phyloP scores from a whole-genome alignment of 2,797 vertebrate genomes.

The Harpagifer antarcticus region DNA sequence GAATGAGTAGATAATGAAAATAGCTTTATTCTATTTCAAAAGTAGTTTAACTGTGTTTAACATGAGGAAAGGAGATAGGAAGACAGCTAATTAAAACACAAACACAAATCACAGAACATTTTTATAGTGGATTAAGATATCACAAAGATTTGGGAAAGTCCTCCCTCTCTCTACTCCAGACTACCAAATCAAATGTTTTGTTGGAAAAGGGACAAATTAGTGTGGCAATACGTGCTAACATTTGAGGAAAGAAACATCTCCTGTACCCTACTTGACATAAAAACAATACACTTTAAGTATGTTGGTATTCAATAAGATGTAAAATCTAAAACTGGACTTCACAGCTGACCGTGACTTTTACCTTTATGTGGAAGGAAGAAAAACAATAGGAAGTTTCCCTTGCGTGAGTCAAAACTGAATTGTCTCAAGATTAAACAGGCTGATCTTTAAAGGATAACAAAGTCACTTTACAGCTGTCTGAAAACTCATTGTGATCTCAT shows the following conservation, averaged over 20 bases:
- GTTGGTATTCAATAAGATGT: too few relatives aligned
- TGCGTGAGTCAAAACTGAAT: neutral
- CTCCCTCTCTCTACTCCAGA: neutral
- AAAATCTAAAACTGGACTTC: too few relatives aligned
- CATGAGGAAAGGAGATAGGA: neutral
- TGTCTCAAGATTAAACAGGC: neutral
- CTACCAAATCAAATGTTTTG: neutral
- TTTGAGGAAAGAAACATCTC: neutral
- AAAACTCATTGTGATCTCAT: neutral
- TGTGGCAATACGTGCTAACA: neutral
- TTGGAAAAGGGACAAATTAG: neutral
- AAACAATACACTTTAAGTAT: too few relatives aligned
- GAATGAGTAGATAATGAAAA: neutral
- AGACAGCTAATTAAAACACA: neutral
- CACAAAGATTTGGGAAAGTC: neutral
- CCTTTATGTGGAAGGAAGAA: too few relatives aligned
- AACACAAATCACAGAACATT: neutral
- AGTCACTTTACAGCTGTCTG: constrained; percentile 4
- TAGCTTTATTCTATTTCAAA: neutral
- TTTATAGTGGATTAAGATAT: neutral
- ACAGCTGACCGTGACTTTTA: too few relatives aligned
- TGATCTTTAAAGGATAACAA: neutral
- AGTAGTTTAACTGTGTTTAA: neutral
- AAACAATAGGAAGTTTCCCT: too few relatives aligned
- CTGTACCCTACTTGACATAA: too few relatives aligned